Evolutionary conservation across 1,140 invertebrate genomes (phyloP).

Genomic region (Drosophila rhopaloa): DNA sequence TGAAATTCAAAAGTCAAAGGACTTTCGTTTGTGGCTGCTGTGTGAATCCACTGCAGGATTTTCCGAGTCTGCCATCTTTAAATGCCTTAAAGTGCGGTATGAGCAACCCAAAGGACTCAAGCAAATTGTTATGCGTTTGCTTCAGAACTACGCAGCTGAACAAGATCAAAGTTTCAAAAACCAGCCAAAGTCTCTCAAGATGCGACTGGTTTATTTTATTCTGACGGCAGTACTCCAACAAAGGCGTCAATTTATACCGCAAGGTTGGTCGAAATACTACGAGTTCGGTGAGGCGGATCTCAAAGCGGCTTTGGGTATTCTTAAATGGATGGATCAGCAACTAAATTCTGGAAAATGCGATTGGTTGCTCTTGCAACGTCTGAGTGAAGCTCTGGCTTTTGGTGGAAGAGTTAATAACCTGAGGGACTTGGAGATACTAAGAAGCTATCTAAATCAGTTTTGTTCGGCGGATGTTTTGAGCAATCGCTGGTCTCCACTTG

Average conservation of each 20-base stretch:
- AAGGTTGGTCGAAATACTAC: conserved; percentile 95
- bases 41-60: conserved; percentile 84
- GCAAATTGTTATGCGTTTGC: conserved; percentile 86
- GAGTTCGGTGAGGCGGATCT: conserved; percentile 95
- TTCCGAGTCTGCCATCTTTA: conserved; percentile 65
- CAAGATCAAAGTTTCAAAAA: conserved; percentile 40
- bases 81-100: conserved; percentile 91
- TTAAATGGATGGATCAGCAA: conserved; percentile 87
- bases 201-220: conserved; percentile 82
- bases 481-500: conserved; percentile 86
- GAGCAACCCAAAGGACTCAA: conserved; percentile 90
- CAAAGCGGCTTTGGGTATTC: conserved; percentile 90
- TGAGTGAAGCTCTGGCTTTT: conserved; percentile 93
- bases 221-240: conserved; percentile 94
- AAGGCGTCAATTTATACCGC: conserved; percentile 92
- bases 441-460: conserved; percentile 90
- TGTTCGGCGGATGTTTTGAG: conserved; percentile 88
- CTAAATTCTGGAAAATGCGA: conserved; percentile 77
- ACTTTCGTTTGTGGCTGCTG: conserved; percentile 92
- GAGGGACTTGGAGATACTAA: conserved; percentile 91
- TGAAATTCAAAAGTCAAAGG: conserved; percentile 86
- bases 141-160: conserved; percentile 78
- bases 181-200: conserved; percentile 77
- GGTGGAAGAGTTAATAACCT: conserved; percentile 94
- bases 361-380: conserved; percentile 92